phyloP scores from a whole-genome alignment of 1,140 invertebrate genomes.

The Drosophila bipectinata region DNA sequence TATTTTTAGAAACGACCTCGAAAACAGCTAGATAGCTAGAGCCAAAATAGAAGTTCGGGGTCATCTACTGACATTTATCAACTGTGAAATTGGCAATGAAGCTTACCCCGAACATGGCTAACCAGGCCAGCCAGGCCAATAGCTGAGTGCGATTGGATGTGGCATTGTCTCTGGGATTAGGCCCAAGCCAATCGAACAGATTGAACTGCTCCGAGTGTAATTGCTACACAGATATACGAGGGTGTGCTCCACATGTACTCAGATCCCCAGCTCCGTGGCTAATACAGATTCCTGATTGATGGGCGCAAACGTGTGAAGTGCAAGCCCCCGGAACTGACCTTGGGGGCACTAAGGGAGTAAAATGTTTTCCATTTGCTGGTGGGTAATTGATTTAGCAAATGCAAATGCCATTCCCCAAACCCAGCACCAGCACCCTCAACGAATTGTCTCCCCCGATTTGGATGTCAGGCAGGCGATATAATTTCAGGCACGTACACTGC shows the following conservation, averaged over 20 bases:
- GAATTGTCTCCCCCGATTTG: conserved; percentile 28
- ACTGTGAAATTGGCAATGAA: conserved; percentile 36
- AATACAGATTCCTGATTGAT: conserved; percentile 25
- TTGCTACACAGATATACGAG: conserved; percentile 7
- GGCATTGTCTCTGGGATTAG: conserved; percentile 42
- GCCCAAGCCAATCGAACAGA: conserved; percentile 26
- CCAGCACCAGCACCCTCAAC: neutral
- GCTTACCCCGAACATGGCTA: conserved; percentile 27
- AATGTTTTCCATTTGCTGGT: neutral
- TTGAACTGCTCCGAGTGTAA: conserved; percentile 17
- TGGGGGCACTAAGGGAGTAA: conserved; percentile 7
- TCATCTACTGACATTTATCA: conserved; percentile 40
- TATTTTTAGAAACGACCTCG: conserved; percentile 10
- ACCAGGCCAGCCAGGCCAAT: conserved; percentile 2
- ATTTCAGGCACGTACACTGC: conserved; percentile 57
- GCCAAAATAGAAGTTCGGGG: conserved; percentile 34
- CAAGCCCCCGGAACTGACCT: conserved; percentile 2
- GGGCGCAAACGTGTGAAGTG: conserved; percentile 36
- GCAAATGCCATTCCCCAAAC: conserved; percentile 17
- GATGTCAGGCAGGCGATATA: conserved; percentile 42
- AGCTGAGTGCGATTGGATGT: conserved; percentile 5
- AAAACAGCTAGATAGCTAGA: neutral
- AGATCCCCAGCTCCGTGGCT: neutral
- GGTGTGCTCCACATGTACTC: no score
- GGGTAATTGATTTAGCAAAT: conserved; percentile 49